Base-by-base conservation (phyloP, 2,797 vertebrate species). In the Xerus rutilus region DNA sequence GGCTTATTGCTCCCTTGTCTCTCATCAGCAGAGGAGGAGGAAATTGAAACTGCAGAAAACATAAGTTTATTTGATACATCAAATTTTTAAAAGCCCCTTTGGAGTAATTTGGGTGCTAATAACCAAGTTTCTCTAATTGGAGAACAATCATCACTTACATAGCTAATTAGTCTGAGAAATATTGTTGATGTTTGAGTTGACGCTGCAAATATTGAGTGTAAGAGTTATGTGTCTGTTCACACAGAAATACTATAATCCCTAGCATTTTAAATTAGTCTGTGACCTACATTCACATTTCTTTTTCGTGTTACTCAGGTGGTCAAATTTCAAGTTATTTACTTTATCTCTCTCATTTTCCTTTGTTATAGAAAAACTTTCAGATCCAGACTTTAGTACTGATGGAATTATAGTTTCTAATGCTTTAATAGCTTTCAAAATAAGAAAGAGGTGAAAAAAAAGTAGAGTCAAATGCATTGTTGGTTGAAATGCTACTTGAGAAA, bases 111-210 rank as follows among this genome's bases (percentile, higher is more conserved):
- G 95, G 89, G 69, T 94, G 88, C 97, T 98, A 97, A 98, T 98
- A 98, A 97, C 92, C 54, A 97, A 95, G 89, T 96, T 93, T 97
- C 78, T 94, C 30, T 97, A 97, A 97, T 97, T 96, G 92, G 94
- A 96, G 93, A 96, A 97, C 77, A 97, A 79, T 96, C 88, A 94
- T n/a, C 74, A 92, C 69, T 95, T 96, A 49, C n/a, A 82, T 73
- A 96, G 93, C 89, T 98, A 97, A 98, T 98, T 98, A 97, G 76
- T 95, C 79, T 93, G 96, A 97, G 95, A 98, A 98, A 98, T 98
- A 97, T 91, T 83, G 96, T 86, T 97, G 96, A 91, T 97, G 77
- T 95, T 89, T 87, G 85, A 81, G 18, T 83, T 30, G 49, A 93
- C 91, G 69, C 15, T 69, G 73, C 81, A 94, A 72, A 82, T 93